These are phyloP conservation scores for Venusia cambrica DNA, from an alignment of 2,888 invertebrate genomes.

Conservation along the genomic window DNA sequence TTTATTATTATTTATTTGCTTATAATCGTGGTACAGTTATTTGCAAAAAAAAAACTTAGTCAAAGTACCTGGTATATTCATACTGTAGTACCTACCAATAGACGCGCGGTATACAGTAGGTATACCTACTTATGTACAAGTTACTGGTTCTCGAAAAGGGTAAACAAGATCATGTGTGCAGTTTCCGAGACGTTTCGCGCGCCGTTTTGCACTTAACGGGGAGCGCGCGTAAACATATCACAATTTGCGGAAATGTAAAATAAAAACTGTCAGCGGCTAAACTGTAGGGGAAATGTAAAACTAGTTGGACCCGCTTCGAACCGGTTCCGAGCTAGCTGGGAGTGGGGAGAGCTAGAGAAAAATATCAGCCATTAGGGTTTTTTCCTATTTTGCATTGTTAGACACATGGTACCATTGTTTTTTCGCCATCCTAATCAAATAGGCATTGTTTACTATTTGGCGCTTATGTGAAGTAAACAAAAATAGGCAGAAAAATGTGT, in stretches of 20 bases:
- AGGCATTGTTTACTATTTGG: too few relatives aligned
- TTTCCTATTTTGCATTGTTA: not conserved
- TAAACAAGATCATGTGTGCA: conserved; percentile 27
- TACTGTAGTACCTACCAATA: not conserved
- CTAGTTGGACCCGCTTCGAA: conserved; percentile 39
- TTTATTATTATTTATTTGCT: too few relatives aligned
- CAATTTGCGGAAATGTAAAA: conserved; percentile 35
- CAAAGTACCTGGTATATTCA: not conserved
- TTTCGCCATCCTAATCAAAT: conserved; percentile 2
- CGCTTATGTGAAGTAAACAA: too few relatives aligned
- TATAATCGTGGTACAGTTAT: too few relatives aligned
- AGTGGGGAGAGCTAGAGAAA: conserved; percentile 35
- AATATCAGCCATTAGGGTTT: conserved; percentile 32
- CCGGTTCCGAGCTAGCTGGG: conserved; percentile 37
- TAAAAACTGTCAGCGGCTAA: conserved; percentile 38
- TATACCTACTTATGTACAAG: conserved; percentile 4
- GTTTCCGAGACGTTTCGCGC: conserved; percentile 22
- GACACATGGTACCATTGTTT: too few relatives aligned
- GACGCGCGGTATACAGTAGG: not conserved
- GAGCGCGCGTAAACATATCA: conserved; percentile 15
- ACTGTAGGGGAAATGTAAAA: conserved; percentile 42
- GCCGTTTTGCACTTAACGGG: conserved; percentile 11
- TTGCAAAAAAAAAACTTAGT: conserved; percentile 22
- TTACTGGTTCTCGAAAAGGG: conserved; percentile 25
- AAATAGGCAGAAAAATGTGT: too few relatives aligned